phyloP scores from a whole-genome alignment of 2,888 invertebrate species.

The Zeuzera pyrina region DNA sequence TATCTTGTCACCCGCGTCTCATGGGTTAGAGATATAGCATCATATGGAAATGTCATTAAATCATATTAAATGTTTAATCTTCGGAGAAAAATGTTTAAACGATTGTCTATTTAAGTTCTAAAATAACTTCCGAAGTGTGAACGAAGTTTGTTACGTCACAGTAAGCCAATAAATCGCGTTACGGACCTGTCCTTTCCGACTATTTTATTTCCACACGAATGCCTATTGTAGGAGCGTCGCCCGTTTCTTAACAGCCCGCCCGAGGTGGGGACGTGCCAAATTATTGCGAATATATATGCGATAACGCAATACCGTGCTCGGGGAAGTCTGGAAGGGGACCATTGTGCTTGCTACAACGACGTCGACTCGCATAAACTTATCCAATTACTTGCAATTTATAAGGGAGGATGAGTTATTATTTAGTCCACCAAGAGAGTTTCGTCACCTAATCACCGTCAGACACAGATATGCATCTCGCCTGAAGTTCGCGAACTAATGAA shows the following conservation, averaged over 20 bases:
- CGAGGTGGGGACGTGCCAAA: constrained; percentile 32
- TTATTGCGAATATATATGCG: constrained; percentile 49
- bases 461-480: too few species aligned
- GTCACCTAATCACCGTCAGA: constrained; percentile 11
- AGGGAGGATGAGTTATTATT: too few species aligned
- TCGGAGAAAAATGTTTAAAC: too few species aligned
- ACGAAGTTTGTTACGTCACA: too few species aligned
- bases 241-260: constrained; percentile 27
- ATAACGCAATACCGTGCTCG: constrained; percentile 30
- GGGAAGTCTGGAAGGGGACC: constrained; percentile 23
- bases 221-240: constrained; percentile 25
- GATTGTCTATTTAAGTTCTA: too few species aligned
- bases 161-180: constrained; percentile 1
- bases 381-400: constrained; percentile 43
- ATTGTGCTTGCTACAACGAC: constrained; percentile 27
- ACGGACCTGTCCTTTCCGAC: constrained; percentile 18
- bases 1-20: too few species aligned
- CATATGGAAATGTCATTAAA: too few species aligned
- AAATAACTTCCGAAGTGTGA: too few species aligned
- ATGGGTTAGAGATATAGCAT: too few species aligned
- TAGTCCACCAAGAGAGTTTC: too few species aligned
- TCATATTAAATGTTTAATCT: too few species aligned
- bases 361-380: constrained; percentile 37
- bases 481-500: constrained; percentile 7
- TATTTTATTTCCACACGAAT: constrained; percentile 27